Conservation (phyloP, 2,888 invertebrate species). For the Nudaria mundana region DNA sequence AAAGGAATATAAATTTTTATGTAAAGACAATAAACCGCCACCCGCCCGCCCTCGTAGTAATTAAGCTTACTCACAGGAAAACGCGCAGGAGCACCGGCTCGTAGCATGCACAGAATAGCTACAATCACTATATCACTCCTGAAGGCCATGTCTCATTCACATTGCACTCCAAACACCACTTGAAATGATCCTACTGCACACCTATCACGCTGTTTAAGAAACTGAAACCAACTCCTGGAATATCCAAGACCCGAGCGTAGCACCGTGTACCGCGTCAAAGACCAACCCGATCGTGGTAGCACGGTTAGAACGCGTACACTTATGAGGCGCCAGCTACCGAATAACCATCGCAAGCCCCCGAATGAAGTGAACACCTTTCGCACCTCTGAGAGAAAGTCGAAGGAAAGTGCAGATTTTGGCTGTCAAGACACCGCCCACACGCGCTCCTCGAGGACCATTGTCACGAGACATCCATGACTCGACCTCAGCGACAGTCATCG, state of each 20-base stretch:
- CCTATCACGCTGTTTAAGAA: conserved; percentile 60
- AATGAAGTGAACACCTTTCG: conserved; percentile 74
- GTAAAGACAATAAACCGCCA: conserved; percentile 21
- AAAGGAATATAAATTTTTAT: conserved; percentile 26
- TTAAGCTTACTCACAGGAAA: conserved; percentile 70
- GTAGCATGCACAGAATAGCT: conserved; percentile 63
- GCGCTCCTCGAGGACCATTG: conserved; percentile 72
- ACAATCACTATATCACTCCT: conserved; percentile 54
- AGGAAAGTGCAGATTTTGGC: conserved; percentile 81
- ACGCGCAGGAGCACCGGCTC: conserved; percentile 70
- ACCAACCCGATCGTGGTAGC: conserved; percentile 41
- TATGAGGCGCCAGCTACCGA: conserved; percentile 76
- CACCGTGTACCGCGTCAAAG: conserved; percentile 44
- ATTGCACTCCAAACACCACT: conserved; percentile 59
- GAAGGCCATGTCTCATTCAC: conserved; percentile 58
- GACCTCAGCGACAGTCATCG: conserved; percentile 43
- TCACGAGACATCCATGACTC: conserved; percentile 73
- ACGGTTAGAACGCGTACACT: conserved; percentile 76
- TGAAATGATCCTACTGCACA: conserved; percentile 38
- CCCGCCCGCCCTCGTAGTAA: conserved; percentile 63
- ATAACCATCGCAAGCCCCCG: conserved; percentile 75
- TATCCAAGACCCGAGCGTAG: conserved; percentile 61
- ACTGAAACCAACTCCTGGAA: conserved; percentile 71
- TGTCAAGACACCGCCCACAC: conserved; percentile 75
- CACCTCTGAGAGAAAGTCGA: conserved; percentile 80